Base-by-base conservation (phyloP, 2,888 invertebrate species). In the Polymixis flavicincta region DNA sequence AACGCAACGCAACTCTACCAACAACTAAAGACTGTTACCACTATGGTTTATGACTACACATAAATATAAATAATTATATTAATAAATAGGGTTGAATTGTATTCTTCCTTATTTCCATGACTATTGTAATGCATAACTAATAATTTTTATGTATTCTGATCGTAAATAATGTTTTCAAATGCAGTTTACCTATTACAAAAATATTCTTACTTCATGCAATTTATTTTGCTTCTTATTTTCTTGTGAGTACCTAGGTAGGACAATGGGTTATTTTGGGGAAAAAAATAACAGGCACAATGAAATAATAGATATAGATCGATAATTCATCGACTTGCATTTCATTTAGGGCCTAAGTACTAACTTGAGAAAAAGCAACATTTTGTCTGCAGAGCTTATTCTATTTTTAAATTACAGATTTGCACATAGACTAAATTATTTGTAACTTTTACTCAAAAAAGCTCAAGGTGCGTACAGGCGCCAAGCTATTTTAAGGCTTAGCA, bases 91-190 rank as follows among this genome's bases (percentile, higher is more conserved):
- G 28, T 68, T 64, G 37, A 13, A 64, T 57, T 37, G 5, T 14
- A 69, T 60, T 55, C 68, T 82, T 76, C 76, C 83, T 67, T 76
- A 82, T 59, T 76, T 48, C 28, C 17, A 48, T 48, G 25, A 14
- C 7, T 14, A 37, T 37, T 25, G 22, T 63, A 28, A 63, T 55
- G 6, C 48, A 45, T 61, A 37, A 45, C 22, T 17, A 28, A n/a
- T 61, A 13, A 61, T 45, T 54, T 22, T 74, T 45, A 74, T 74
- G 48, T 59, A n/a, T 28, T 32, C 22, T 45, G 45, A n/a, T 71
- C 69, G 42, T 48, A 32, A 70, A 57, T 32, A 9, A 14, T 2
- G n/a, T n/a, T n/a, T n/a, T n/a, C n/a, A n/a, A n/a, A n/a, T n/a
- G n/a, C n/a, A n/a, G n/a, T n/a, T n/a, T n/a, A n/a, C 5, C 17